Percentiles rank a stretch among this genome's conserved stretches.
phyloP scores from a whole-genome alignment of 2,888 invertebrate genomes.

The Caenorhabditis auriculariae region DNA sequence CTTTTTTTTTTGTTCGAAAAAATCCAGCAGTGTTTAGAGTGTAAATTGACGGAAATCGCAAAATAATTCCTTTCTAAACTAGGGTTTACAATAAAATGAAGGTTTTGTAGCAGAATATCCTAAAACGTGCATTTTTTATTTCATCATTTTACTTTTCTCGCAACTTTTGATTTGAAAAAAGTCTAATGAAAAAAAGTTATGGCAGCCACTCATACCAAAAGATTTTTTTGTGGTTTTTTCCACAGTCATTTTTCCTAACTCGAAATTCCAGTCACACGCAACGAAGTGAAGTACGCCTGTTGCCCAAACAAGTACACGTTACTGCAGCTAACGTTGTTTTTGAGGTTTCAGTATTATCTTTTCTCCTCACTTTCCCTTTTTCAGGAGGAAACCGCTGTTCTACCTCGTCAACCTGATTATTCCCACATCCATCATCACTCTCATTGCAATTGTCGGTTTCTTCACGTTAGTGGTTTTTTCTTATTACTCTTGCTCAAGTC shows the following conservation, averaged over 20 bases:
- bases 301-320: conserved; percentile 63
- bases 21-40: too few relatives aligned
- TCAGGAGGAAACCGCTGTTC: conserved; percentile 59
- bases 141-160: too few relatives aligned
- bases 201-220: too few relatives aligned
- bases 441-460: conserved; percentile 64
- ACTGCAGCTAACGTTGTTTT: conserved; percentile 53
- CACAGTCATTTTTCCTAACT: not conserved
- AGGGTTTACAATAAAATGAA: too few relatives aligned
- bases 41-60: too few relatives aligned
- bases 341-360: conserved; percentile 27
- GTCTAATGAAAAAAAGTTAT: too few relatives aligned
- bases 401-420: conserved; percentile 62
- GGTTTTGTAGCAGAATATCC: too few relatives aligned
- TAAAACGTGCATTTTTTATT: too few relatives aligned
- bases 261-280: conserved; percentile 43
- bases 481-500: not conserved
- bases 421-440: conserved; percentile 62
- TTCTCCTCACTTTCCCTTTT: not conserved
- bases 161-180: too few relatives aligned
- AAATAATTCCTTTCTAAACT: too few relatives aligned
- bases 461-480: conserved; percentile 64
- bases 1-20: too few relatives aligned
- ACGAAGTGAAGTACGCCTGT: conserved; percentile 60
- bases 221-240: not conserved